Conservation (phyloP, 1,140 invertebrate genomes). For the Sipha flava region DNA sequence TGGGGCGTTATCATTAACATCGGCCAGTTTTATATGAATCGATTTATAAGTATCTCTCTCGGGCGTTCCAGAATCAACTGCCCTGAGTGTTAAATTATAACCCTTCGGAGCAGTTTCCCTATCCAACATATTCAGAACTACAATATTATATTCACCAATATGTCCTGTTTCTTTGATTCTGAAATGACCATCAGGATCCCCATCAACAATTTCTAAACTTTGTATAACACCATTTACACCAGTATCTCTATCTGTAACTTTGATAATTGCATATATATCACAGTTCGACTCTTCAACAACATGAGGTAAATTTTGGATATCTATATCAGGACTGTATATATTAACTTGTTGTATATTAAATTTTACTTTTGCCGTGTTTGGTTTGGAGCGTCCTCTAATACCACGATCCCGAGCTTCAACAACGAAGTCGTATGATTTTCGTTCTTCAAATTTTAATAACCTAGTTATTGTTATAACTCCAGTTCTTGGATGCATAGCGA, state of each 20-base stretch:
- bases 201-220: conserved; percentile 75
- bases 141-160: conserved; percentile 59
- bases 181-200: conserved; percentile 80
- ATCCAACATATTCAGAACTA: conserved; percentile 66
- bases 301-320: conserved; percentile 65
- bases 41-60: conserved; percentile 63
- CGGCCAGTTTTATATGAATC: conserved; percentile 66
- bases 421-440: conserved; percentile 60
- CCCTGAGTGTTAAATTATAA: conserved; percentile 78
- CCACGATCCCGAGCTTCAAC: conserved; percentile 79
- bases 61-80: conserved; percentile 73
- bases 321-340: conserved; percentile 73
- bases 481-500: conserved; percentile 84
- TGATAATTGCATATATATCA: conserved; percentile 82
- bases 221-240: conserved; percentile 76
- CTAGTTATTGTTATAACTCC: conserved; percentile 79
- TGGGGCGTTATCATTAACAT: conserved; percentile 75
- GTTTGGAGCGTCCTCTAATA: conserved; percentile 51
- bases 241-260: conserved; percentile 68
- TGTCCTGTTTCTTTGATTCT: conserved; percentile 53
- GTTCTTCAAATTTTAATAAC: conserved; percentile 58
- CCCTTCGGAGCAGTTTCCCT: conserved; percentile 63
- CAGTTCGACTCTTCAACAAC: conserved; percentile 75
- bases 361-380: conserved; percentile 62
- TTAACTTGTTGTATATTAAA: conserved; percentile 79